Conservation (phyloP, 1,140 invertebrate genomes). For the Brachionus asplanchnoidis region DNA sequence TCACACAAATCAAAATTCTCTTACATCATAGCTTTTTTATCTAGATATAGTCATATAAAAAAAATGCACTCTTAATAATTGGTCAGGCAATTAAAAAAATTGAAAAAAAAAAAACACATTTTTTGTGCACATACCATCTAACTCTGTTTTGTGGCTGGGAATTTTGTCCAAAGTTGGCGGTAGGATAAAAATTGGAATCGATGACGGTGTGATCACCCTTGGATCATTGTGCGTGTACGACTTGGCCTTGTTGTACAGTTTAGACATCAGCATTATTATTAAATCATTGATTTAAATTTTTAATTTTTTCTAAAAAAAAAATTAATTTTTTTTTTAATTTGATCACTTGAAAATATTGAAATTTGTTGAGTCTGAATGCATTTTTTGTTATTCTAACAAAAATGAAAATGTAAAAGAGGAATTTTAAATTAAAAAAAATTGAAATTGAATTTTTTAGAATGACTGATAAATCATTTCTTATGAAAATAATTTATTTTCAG, state of each 20-base stretch:
- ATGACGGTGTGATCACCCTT: constrained; percentile 32
- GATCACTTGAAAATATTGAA: no score
- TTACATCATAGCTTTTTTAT: not conserved
- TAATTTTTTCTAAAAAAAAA: not conserved
- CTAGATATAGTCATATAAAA: not conserved
- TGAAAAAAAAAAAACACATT: not conserved
- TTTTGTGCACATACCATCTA: not conserved
- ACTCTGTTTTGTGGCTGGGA: not conserved
- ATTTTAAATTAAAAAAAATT: not conserved
- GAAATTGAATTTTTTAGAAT: not conserved
- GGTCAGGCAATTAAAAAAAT: not conserved
- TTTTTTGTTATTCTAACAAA: not conserved
- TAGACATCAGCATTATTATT: constrained; percentile 39
- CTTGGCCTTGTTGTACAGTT: constrained; percentile 20
- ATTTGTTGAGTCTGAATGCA: no score
- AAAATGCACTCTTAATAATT: not conserved
- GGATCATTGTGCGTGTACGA: not conserved
- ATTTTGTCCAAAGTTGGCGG: constrained; percentile 38
- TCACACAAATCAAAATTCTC: not conserved
- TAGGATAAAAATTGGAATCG: constrained; percentile 36
- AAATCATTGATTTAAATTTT: not conserved
- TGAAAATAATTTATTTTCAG: not conserved
- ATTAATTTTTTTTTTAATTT: no score
- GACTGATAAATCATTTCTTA: not conserved
- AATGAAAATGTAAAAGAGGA: not conserved